Percentiles rank a stretch among this genome's conserved stretches.
Conservation (phyloP, 2,797 vertebrate genomes). For the Chlorospingus semifuscus region DNA sequence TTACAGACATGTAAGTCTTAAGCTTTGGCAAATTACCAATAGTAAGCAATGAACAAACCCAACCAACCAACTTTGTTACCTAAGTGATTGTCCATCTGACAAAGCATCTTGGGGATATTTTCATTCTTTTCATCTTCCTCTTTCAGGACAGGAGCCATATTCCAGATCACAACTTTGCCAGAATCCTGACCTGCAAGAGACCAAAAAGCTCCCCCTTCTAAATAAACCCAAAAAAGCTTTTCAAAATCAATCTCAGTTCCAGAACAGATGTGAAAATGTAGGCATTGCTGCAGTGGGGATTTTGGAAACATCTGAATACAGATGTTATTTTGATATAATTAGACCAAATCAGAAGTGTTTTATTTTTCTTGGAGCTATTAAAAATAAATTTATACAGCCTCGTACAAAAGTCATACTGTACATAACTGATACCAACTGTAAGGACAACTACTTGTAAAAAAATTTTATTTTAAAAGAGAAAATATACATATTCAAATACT, state of each 20-base stretch:
- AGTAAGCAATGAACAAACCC: background rate
- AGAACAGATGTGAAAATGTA: background rate
- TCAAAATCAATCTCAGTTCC: background rate
- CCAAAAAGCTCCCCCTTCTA: background rate
- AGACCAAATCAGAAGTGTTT: background rate
- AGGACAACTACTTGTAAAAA: background rate
- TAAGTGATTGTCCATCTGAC: slow-evolving; percentile 99
- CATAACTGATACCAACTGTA: background rate
- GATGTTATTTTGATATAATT: background rate
- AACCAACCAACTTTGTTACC: slow-evolving; percentile 72
- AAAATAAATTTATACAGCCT: background rate
- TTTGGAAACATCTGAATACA: background rate
- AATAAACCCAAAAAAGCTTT: background rate
- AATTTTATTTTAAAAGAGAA: background rate
- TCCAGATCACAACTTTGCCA: slow-evolving; percentile 99
- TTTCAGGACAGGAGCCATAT: slow-evolving; percentile 95
- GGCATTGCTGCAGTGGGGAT: background rate
- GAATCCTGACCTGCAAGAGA: slow-evolving; percentile 91
- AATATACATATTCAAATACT: background rate
- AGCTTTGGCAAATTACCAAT: background rate
- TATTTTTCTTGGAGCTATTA: background rate
- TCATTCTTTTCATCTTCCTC: slow-evolving; percentile 98
- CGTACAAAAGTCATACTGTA: background rate
- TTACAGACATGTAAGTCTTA: slow-evolving; percentile 14
- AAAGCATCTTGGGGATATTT: slow-evolving; percentile 97